Conservation (phyloP, 2,113 vertebrate genomes). For the Oncorhynchus mykiss region DNA sequence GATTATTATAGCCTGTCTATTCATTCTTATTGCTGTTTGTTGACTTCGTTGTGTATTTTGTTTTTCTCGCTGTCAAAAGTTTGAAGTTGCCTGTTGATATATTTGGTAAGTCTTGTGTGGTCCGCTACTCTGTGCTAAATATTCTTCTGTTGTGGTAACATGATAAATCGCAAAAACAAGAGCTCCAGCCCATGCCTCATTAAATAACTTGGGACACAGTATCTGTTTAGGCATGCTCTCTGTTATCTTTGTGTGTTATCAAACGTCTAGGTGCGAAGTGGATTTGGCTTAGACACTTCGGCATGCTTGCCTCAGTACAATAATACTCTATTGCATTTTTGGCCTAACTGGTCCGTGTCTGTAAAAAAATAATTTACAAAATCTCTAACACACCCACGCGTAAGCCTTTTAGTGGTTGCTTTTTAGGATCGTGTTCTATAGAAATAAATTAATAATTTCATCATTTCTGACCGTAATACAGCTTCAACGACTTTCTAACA, state of each 20-base stretch:
- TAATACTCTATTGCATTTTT: no score
- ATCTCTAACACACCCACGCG: no score
- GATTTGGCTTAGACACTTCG: background rate
- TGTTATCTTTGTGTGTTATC: conserved; percentile 25
- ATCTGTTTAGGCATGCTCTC: conserved; percentile 27
- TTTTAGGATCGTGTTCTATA: no score
- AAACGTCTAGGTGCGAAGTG: conserved; percentile 27
- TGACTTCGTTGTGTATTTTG: background rate
- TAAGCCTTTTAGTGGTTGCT: no score
- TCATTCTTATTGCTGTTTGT: background rate
- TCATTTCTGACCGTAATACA: no score
- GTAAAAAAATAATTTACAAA: no score
- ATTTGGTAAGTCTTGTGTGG: conserved; percentile 37
- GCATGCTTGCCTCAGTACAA: no score
- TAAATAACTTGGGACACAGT: conserved; percentile 41
- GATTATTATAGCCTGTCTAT: background rate
- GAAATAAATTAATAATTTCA: background rate
- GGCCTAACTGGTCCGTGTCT: no score
- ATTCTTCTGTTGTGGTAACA: conserved; percentile 50
- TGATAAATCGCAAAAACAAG: conserved; percentile 39
- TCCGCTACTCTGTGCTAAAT: conserved; percentile 15
- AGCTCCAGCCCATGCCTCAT: conserved; percentile 33
- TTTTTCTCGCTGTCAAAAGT: background rate
- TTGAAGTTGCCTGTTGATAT: conserved; percentile 2
- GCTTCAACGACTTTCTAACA: conserved; percentile 8